phyloP scores from a whole-genome alignment of 2,113 vertebrate genomes.

The Elephas maximus region DNA sequence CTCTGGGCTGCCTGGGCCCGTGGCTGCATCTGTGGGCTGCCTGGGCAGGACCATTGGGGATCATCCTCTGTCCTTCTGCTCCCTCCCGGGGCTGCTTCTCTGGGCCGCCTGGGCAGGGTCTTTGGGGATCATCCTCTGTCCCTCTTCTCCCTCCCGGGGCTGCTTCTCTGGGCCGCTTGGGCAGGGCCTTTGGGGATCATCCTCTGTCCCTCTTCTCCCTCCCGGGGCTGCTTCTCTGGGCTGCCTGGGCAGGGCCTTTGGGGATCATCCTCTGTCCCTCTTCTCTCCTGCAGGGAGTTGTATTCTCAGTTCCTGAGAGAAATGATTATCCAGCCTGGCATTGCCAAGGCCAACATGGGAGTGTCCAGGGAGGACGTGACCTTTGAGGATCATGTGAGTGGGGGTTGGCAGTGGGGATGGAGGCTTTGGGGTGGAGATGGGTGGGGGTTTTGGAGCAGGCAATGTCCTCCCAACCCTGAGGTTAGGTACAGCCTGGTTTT shows the following conservation, averaged over 20 bases:
- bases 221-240: neutral
- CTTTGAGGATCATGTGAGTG: conserved; percentile 97
- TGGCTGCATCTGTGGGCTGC: neutral
- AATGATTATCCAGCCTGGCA: conserved; percentile 99
- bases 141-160: no score
- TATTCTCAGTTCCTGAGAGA: conserved; percentile 98
- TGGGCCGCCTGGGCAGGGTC: no score
- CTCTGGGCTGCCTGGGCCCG: neutral
- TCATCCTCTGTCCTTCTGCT: no score
- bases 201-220: no score
- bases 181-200: neutral
- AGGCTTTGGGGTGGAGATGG: neutral
- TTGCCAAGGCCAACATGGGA: conserved; percentile 97
- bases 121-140: neutral
- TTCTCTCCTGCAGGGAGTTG: conserved; percentile 90
- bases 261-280: neutral
- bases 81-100: neutral
- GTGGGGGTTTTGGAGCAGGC: neutral
- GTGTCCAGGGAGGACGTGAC: conserved; percentile 98
- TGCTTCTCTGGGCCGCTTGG: neutral
- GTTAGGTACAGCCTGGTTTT: neutral
- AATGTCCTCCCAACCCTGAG: neutral
- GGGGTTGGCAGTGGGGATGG: neutral
- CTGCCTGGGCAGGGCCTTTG: neutral
- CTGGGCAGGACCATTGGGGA: neutral